Evolutionary conservation across 2,113 vertebrate genomes (phyloP), one percentile per base, ranked within the genome.

Genomic region (Pan troglodytes): DNA sequence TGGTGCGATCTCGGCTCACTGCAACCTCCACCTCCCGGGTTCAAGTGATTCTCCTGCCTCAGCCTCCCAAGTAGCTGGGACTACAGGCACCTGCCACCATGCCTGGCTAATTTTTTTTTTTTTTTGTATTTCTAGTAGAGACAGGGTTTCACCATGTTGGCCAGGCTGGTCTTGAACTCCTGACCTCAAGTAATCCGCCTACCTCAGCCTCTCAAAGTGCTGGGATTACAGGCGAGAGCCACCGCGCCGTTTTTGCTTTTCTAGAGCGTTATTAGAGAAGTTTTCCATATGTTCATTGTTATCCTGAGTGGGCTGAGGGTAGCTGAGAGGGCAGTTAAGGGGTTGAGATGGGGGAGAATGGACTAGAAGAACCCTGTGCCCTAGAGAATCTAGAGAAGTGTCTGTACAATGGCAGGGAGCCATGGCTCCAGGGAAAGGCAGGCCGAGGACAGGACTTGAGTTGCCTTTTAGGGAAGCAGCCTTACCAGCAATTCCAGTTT

Each of bases 401-500:
- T 79, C 38, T 40, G 61, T 3, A 4, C 1, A 20, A 17, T 95
- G 97, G 97, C 96, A 92, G 43, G 17, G 40, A 88, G 97, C 97
- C 98, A 97, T 2, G 4, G 80, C 80, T 93, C 30, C 79, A 45
- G 90, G 40, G 88, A 96, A 96, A 95, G 96, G 76, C 80, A 84
- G 72, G 80, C 61, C 55, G 64, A 73, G 90, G 57, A n/a, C 32
- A 64, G 90, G 57, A 89, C 85, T 59, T 9, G 64, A 87, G 94
- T 84, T 96, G 94, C 95, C 96, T 97, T 97, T 92, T 97, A 94
- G 80, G 96, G 97, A 98, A 96, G 94, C 78, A 88, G 93, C 82
- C 68, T 95, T 45, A 93, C 97, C 93, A 97, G 95, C 95, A 94
- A 93, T 78, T 96, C 96, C 94, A 96, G 90, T 95, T 97, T 96